Conservation (phyloP, 2,888 invertebrate species). For the Oligia strigilis region DNA sequence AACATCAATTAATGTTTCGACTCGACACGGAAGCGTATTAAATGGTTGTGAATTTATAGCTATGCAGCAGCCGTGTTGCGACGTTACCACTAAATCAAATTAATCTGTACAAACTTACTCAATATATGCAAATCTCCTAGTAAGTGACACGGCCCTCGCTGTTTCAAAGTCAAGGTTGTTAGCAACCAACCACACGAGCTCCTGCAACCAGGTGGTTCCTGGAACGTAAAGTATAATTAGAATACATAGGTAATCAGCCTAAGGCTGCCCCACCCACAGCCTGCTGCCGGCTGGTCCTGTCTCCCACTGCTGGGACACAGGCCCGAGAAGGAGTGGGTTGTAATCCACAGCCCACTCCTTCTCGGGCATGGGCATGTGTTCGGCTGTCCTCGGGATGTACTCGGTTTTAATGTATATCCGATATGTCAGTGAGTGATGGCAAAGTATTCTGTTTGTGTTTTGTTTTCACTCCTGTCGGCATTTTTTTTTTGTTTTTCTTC, state of each 20-base stretch:
- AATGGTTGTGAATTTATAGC: not conserved
- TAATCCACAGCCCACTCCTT: no score
- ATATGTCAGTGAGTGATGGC: no score
- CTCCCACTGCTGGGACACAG: no score
- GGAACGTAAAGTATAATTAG: constrained; percentile 25
- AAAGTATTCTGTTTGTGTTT: no score
- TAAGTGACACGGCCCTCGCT: constrained; percentile 83
- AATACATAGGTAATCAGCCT: not conserved
- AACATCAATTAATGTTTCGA: not conserved
- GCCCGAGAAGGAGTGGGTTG: no score
- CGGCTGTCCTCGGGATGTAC: no score
- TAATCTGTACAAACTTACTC: constrained; percentile 73
- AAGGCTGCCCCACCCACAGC: no score
- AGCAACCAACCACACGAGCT: constrained; percentile 93
- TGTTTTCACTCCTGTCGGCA: no score
- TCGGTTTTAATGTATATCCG: no score
- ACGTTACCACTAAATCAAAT: not conserved
- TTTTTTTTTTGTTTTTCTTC: no score
- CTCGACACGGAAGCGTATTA: not conserved
- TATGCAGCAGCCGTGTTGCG: not conserved
- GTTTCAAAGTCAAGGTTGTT: constrained; percentile 92
- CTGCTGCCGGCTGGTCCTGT: no score
- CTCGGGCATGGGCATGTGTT: no score
- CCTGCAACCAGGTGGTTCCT: constrained; percentile 94
- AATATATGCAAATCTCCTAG: constrained; percentile 73